These are phyloP conservation scores for Melanostoma mellinum DNA, from an alignment of 2,888 invertebrate genomes.

Conservation along the genomic window DNA sequence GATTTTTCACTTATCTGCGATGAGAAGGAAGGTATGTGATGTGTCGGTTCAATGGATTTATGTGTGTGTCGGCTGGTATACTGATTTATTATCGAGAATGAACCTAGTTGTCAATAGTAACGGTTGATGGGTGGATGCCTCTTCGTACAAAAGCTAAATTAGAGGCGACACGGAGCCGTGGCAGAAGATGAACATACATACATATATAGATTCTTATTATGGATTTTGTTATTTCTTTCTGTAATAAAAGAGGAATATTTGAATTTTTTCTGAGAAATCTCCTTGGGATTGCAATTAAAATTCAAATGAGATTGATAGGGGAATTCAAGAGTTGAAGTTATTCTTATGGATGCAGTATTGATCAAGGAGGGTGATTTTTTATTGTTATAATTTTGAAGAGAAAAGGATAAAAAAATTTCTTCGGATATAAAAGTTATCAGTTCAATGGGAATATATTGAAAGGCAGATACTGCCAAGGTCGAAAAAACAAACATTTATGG, in stretches of 20 bases:
- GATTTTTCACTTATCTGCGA: neutral
- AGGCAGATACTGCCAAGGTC: too few relatives aligned
- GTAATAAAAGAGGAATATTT: slow-evolving; percentile 1
- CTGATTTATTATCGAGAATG: slow-evolving; percentile 51
- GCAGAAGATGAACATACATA: neutral
- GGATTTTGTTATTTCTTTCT: neutral
- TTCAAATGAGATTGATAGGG: slow-evolving; percentile 16
- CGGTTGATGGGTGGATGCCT: slow-evolving; percentile 22
- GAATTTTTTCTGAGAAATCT: neutral
- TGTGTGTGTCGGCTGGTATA: slow-evolving; percentile 13
- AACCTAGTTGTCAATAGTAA: slow-evolving; percentile 44
- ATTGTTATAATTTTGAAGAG: too few relatives aligned
- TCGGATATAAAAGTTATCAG: too few relatives aligned
- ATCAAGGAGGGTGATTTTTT: too few relatives aligned
- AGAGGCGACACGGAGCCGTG: slow-evolving; percentile 7
- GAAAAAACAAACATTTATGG: too few relatives aligned
- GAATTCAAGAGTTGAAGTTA: neutral
- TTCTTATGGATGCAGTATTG: too few relatives aligned
- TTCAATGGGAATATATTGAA: too few relatives aligned
- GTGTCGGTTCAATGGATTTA: slow-evolving; percentile 33
- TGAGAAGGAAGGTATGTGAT: slow-evolving; percentile 2
- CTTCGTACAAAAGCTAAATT: slow-evolving; percentile 20
- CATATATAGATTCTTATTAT: too few relatives aligned
- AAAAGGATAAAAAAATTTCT: too few relatives aligned
- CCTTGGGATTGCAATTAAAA: slow-evolving; percentile 15